A percentile compares a stretch with the other conserved stretches of the same genome.
These are phyloP conservation scores for Centropristis striata DNA, from an alignment of 2,113 vertebrate species.

Conservation along the genomic window DNA sequence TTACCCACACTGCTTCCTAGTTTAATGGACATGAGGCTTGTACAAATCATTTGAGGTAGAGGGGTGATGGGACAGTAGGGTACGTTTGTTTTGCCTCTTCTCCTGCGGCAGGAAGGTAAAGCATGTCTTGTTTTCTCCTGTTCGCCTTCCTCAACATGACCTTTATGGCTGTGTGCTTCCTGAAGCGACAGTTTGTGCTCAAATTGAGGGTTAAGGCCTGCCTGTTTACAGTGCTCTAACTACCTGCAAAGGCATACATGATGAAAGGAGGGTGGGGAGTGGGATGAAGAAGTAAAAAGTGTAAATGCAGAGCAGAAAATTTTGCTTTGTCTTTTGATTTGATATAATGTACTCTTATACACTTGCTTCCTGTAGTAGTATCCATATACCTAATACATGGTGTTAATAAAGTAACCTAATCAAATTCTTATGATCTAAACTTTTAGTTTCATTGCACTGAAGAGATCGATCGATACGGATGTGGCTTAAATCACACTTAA, in stretches of 20 bases:
- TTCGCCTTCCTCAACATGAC: constrained; percentile 69
- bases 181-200: constrained; percentile 67
- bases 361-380: neutral
- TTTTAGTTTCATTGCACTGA: neutral
- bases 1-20: constrained; percentile 60
- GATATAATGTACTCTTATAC: neutral
- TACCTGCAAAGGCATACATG: constrained; percentile 24
- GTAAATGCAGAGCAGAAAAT: neutral
- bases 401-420: constrained; percentile 2
- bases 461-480: neutral
- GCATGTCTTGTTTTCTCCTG: constrained; percentile 54
- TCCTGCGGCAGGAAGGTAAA: constrained; percentile 58
- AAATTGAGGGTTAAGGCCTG: constrained; percentile 62
- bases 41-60: constrained; percentile 59
- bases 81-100: constrained; percentile 45
- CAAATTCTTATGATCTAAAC: constrained; percentile 1
- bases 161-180: constrained; percentile 69
- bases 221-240: constrained; percentile 61
- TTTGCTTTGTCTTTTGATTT: constrained; percentile 14
- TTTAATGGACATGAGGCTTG: constrained; percentile 64
- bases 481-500: neutral
- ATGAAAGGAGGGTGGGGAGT: neutral
- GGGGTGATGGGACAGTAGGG: constrained; percentile 50
- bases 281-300: neutral
- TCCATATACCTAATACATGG: neutral